Base-by-base conservation (phyloP, 2,888 invertebrate species). In the Arctia plantaginis region DNA sequence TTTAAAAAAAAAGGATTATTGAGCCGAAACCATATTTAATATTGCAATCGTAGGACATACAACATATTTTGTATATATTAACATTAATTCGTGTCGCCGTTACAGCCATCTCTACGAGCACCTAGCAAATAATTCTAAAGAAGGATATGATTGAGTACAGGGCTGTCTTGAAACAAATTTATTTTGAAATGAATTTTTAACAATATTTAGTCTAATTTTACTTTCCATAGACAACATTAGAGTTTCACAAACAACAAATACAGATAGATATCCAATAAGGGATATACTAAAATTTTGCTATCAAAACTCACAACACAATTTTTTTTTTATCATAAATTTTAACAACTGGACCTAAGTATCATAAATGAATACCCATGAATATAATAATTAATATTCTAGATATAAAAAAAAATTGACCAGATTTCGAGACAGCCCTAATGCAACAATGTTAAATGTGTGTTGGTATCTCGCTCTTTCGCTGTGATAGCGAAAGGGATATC, bases 351-450 rank as follows among this genome's bases (percentile, higher is more conserved):
- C 73, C 64, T 69, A 67, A 67, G 47, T 67, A 66, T 64, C n/a
- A 68, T 69, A 69, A n/a, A n/a, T n/a, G n/a, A n/a, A n/a, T n/a
- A n/a, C n/a, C n/a, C 69, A 73, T 51, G 30, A 67, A 59, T 69
- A 66, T 66, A 59, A 20, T 47, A 62, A 69, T 51, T 44, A 23
- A 35, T 41, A 71, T 79, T 69, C 44, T 13, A 70, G n/a, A 70
- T 71, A 59, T 27, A 13, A 44, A 72, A 74, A 10, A 71, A 74
- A 71, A 64, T 66, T 72, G 75, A 65, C n/a, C 72, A 70, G 41
- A 73, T 83, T 83, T 80, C 84, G 41, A 82, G 82, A 85, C 85
- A 85, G 85, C 85, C 85, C 85, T 75, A 70, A 80, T 81, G 77
- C 82, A 83, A 80, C 71, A 78, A 85, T 74, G 74, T 66, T 62